Evolutionary conservation across 92 coral and sea anemone genomes (phyloP), one percentile per base, ranked within the genome.

Genomic region (Heteractis magnifica): DNA sequence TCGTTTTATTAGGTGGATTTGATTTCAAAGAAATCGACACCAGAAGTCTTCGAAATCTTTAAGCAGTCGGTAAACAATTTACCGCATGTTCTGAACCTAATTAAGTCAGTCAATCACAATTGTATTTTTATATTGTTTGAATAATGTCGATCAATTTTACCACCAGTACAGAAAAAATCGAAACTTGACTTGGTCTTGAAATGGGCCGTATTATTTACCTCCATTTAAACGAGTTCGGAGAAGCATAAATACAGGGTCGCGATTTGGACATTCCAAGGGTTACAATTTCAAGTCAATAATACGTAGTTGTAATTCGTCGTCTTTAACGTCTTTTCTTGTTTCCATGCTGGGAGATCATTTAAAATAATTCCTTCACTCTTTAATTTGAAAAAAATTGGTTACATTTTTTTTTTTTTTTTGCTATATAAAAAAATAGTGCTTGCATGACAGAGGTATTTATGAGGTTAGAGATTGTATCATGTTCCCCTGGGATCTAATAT

Each of bases 11-110:
- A 19, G 49, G 44, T 5, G 60, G 77, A 51, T 51, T 81, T 70
- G 76, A 81, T 68, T 81, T 23, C 62, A 65, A 68, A 65, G 77
- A 81, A 81, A 81, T 70, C 68, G 65, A 81, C 44, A 81, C 84
- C 84, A 81, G 84, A 81, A 80, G 71, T 53, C 53, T 75, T 15
- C 26, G 41, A 80, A 62, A 68, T 62, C 18, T 81, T 58, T 51
- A 51, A 58, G 73, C 71, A 41, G 73, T 34, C 55, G 75, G 92
- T 89, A 89, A 93, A 91, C 94, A 93, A 90, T 82, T 89, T 91
- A 89, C 94, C 98, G 91, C 98, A 93, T 93, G 98, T 87, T 89
- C 88, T 79, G 18, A 12, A 58, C 14, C 88, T 85, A 85, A 85
- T 85, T 78, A 85, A 85, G 72, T 77, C 80, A 78, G 56, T 56